Evolutionary conservation across 2,113 vertebrate species (phyloP), one percentile per base, ranked within the genome.

Genomic region (Archocentrus centrarchus): DNA sequence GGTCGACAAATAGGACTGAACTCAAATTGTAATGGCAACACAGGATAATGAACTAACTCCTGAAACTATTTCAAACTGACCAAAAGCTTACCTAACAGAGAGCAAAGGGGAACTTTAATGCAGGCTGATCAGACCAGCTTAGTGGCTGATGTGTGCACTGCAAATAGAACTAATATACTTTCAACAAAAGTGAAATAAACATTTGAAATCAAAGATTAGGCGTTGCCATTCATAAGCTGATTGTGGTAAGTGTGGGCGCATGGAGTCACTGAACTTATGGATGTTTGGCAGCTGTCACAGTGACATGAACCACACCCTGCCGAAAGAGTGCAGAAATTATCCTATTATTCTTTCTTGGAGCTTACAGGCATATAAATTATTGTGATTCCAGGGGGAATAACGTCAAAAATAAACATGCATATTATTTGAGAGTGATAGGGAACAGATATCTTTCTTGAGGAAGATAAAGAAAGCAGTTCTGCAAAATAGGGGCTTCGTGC

Each of bases 91-190:
- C 64, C 44, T 20, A 70, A 70, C 17, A 20, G 24, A 44, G 7
- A 32, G 44, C 10, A 73, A 73, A 73, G 44, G 24, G 24, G 44
- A 73, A 70, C 17, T 70, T 70, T 70, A 17, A 27, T 70, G 44
- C 44, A 53, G 66, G 44, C 66, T 32, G 44, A 32, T 70, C 66
- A 53, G 66, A 70, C 24, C 44, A 53, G 50, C 66, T 70, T 70
- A 9, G 15, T 70, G 24, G 8, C 41, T 30, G 18, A 30, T 7
- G 22, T 70, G 24, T 17, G 18, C 47, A 18, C 41, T 15, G 44
- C 5, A 15, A 47, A 47, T 47, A 15, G 5, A 18, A 14, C 41
- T 39, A 39, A 39, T 44, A 44, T 44, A 44, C 13, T 14, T 44
- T 44, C 11, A 44, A 6, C 15, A 50, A 53, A 20, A 30, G 24